Percentiles rank a stretch among this genome's conserved stretches.
phyloP scores from a whole-genome alignment of 2,888 invertebrate species.

The Latrodectus elegans region DNA sequence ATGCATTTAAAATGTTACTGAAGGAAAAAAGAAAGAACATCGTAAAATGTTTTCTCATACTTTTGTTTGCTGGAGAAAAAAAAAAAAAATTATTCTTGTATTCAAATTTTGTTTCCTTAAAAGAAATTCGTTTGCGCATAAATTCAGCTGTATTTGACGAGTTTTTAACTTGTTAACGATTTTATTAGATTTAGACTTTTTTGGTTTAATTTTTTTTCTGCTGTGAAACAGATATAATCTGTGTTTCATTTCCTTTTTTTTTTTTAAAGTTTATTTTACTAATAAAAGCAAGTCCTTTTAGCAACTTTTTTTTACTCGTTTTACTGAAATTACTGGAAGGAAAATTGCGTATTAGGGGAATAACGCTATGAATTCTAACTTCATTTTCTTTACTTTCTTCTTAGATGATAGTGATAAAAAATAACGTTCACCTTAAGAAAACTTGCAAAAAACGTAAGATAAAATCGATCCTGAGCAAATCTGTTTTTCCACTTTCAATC shows the following conservation, averaged over 20 bases:
- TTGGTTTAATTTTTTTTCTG: too few relatives aligned
- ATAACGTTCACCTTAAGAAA: background rate
- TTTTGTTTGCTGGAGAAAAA: too few relatives aligned
- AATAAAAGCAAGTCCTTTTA: conserved; percentile 6
- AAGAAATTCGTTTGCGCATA: too few relatives aligned
- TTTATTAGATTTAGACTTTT: too few relatives aligned
- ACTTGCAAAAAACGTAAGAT: conserved; percentile 38
- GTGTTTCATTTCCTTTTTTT: background rate
- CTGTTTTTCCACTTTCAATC: conserved; percentile 49
- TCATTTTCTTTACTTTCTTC: background rate
- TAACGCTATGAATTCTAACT: background rate
- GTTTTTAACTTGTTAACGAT: too few relatives aligned
- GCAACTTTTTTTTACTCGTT: background rate
- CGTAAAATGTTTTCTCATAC: too few relatives aligned
- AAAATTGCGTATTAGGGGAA: conserved; percentile 4
- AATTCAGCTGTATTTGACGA: too few relatives aligned
- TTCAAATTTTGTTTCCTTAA: too few relatives aligned
- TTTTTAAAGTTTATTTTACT: conserved; percentile 14
- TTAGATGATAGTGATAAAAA: background rate
- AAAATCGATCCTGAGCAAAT: conserved; percentile 49
- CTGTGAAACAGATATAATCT: too few relatives aligned
- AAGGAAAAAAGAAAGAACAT: too few relatives aligned
- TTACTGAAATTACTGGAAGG: conserved; percentile 5
- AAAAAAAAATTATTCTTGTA: too few relatives aligned
- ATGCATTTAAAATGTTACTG: too few relatives aligned